phyloP scores from a whole-genome alignment of 2,888 invertebrate genomes.

The Megamerina dolium region DNA sequence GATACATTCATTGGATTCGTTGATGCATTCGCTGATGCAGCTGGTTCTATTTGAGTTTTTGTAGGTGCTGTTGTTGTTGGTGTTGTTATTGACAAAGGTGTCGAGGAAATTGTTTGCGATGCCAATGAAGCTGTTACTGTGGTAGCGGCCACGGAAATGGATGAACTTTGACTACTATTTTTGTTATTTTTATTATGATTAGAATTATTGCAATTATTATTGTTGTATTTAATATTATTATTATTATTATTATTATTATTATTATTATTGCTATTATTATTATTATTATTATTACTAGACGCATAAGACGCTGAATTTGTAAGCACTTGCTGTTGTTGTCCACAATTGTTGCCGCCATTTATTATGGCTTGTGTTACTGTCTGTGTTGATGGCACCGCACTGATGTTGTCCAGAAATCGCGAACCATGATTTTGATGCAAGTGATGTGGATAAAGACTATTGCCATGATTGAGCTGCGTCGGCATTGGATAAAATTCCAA shows the following conservation, averaged over 20 bases:
- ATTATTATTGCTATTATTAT: not conserved
- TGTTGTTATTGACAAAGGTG: constrained; percentile 9
- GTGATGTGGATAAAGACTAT: constrained; percentile 41
- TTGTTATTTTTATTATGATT: not conserved
- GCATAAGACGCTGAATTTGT: constrained; percentile 25
- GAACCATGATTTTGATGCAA: constrained; percentile 39
- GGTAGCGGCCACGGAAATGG: constrained; percentile 22
- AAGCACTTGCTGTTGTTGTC: constrained; percentile 24
- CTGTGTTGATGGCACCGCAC: constrained; percentile 13
- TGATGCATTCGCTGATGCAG: constrained; percentile 11
- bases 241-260: not conserved
- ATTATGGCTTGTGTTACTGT: constrained; percentile 18
- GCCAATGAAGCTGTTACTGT: constrained; percentile 40
- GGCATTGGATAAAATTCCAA: constrained; percentile 49
- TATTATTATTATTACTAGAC: not conserved
- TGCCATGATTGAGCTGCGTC: constrained; percentile 43
- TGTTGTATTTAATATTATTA: not conserved
- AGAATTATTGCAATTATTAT: not conserved
- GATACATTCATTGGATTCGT: not conserved
- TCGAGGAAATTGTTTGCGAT: constrained; percentile 27
- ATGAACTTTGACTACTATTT: constrained; percentile 6
- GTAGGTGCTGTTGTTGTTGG: constrained; percentile 18
- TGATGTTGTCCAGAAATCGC: constrained; percentile 40
- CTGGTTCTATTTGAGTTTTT: constrained; percentile 25
- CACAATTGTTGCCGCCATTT: constrained; percentile 17